Percentiles rank a stretch among this genome's conserved stretches.
Evolutionary conservation across 1,140 invertebrate species (phyloP).

Genomic region (Brachionus rotundiformis): DNA sequence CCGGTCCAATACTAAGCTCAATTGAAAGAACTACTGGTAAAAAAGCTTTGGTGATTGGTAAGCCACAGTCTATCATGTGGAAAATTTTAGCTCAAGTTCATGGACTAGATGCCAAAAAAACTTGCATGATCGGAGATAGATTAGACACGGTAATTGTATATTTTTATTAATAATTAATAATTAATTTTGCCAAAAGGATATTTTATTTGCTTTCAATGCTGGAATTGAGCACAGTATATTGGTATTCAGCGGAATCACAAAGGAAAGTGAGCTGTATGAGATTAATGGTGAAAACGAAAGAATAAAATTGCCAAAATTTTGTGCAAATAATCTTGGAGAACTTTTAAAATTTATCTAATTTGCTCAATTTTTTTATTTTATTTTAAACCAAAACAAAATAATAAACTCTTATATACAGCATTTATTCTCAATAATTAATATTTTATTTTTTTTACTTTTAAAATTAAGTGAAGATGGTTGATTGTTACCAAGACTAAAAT

Average conservation of each 20-base stretch:
- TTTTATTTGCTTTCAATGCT: conserved; percentile 51
- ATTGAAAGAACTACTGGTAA: conserved; percentile 79
- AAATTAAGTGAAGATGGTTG: background rate
- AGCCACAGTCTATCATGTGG: conserved; percentile 72
- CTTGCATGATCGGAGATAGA: conserved; percentile 90
- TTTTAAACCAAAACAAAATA: background rate
- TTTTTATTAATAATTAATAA: background rate
- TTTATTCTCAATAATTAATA: too few relatives aligned
- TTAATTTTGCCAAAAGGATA: conserved; percentile 26
- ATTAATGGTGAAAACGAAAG: background rate
- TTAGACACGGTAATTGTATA: conserved; percentile 54
- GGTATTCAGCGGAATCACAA: conserved; percentile 28
- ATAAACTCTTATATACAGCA: too few relatives aligned
- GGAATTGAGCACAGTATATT: conserved; percentile 23
- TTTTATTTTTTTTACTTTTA: background rate
- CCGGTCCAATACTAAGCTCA: conserved; percentile 79
- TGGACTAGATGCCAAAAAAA: conserved; percentile 74
- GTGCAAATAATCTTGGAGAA: background rate
- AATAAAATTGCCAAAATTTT: conserved; percentile 24
- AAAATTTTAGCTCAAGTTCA: conserved; percentile 65
- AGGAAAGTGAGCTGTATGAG: background rate
- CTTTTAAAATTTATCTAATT: conserved; percentile 14
- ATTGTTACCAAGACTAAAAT: background rate
- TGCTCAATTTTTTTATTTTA: background rate
- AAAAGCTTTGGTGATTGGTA: conserved; percentile 81